Conservation (phyloP, 2,888 invertebrate species). For the Phymatocera aterrima region DNA sequence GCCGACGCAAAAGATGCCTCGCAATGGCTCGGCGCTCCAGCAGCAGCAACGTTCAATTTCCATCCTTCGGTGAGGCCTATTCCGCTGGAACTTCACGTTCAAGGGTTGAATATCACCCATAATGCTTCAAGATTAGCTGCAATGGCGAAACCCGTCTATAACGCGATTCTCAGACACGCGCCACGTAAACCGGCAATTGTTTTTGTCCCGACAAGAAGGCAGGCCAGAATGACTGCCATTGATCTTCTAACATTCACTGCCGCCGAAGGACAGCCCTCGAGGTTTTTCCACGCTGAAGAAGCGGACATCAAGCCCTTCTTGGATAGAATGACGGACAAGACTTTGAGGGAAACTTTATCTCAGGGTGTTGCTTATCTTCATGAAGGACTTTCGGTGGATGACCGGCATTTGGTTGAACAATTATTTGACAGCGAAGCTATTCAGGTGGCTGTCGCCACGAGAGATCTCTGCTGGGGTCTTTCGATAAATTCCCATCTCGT, state of each 20-base stretch:
- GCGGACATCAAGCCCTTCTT: slow-evolving; percentile 93
- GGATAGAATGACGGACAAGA: slow-evolving; percentile 92
- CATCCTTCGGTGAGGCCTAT: slow-evolving; percentile 98
- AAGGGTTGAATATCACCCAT: slow-evolving; percentile 98
- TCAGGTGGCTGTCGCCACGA: slow-evolving; percentile 93
- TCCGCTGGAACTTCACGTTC: slow-evolving; percentile 95
- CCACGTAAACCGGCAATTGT: slow-evolving; percentile 91
- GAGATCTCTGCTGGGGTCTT: slow-evolving; percentile 95
- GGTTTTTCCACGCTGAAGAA: slow-evolving; percentile 93
- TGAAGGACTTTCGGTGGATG: slow-evolving; percentile 91
- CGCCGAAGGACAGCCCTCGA: slow-evolving; percentile 89
- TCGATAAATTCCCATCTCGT: slow-evolving; percentile 95
- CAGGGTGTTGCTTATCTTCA: slow-evolving; percentile 99
- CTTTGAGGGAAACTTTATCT: slow-evolving; percentile 92
- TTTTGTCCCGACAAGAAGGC: slow-evolving; percentile 94
- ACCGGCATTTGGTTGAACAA: slow-evolving; percentile 94
- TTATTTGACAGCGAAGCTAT: slow-evolving; percentile 95
- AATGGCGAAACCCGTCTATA: slow-evolving; percentile 99
- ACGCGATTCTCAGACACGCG: slow-evolving; percentile 90
- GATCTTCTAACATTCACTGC: slow-evolving; percentile 96
- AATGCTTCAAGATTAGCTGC: slow-evolving; percentile 96
- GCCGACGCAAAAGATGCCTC: slow-evolving; percentile 97
- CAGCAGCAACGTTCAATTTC: slow-evolving; percentile 97
- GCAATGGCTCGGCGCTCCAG: slow-evolving; percentile 96
- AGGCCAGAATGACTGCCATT: slow-evolving; percentile 95